Evolutionary conservation across 2,113 vertebrate genomes (phyloP).

Genomic region (Salvelinus alpinus): DNA sequence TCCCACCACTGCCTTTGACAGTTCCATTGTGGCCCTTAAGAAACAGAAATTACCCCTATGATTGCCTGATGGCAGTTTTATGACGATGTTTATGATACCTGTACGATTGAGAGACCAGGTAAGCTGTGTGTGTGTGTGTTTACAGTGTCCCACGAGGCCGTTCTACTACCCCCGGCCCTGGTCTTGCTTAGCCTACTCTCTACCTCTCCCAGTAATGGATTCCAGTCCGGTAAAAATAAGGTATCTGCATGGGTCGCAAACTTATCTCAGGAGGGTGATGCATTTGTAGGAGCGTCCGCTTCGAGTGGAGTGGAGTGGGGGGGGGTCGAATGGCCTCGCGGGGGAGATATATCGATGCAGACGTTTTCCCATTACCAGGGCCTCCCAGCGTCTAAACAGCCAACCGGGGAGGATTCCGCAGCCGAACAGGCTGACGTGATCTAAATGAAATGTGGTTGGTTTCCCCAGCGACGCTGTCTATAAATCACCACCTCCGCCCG

Average conservation of each 20-base stretch:
- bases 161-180: not conserved
- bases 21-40: not conserved
- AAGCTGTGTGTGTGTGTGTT: not conserved
- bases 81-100: not conserved
- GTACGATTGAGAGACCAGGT: not conserved
- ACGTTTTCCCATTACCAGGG: slow-evolving; percentile 62
- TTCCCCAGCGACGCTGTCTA: slow-evolving; percentile 42
- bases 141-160: not conserved
- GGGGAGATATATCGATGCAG: slow-evolving; percentile 62
- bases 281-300: slow-evolving; percentile 47
- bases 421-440: slow-evolving; percentile 38
- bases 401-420: slow-evolving; percentile 45
- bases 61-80: not conserved
- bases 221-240: slow-evolving; percentile 54
- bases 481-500: slow-evolving; percentile 39
- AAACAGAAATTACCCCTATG: not conserved
- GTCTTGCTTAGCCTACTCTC: slow-evolving; percentile 12
- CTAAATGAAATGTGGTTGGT: slow-evolving; percentile 48
- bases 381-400: slow-evolving; percentile 44
- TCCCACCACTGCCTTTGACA: too few relatives aligned
- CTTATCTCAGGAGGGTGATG: slow-evolving; percentile 52
- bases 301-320: slow-evolving; percentile 29
- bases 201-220: slow-evolving; percentile 50
- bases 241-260: slow-evolving; percentile 43
- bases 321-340: slow-evolving; percentile 32